Evolutionary conservation across 2,797 vertebrate genomes (phyloP).

Genomic region (Eurystomus glaucurus): DNA sequence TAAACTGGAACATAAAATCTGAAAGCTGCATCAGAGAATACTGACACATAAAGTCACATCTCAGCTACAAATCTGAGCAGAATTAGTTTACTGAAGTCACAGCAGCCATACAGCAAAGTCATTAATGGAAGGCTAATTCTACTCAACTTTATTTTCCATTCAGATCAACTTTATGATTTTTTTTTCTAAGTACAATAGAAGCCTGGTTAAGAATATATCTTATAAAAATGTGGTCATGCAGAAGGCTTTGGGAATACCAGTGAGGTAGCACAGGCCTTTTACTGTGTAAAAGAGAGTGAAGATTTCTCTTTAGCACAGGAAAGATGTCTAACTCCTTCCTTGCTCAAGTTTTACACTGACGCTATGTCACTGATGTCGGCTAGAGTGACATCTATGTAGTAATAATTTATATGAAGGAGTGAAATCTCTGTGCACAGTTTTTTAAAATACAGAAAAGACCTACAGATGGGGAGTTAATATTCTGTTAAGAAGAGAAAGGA

Average conservation of each 20-base stretch:
- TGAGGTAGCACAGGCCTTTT: neutral
- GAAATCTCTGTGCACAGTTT: neutral
- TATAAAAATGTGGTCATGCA: neutral
- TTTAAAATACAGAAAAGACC: neutral
- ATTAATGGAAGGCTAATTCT: neutral
- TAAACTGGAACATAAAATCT: neutral
- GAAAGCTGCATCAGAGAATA: neutral
- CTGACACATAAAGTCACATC: neutral
- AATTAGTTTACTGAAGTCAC: neutral
- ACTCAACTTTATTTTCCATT: neutral
- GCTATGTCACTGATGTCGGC: neutral
- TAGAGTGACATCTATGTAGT: neutral
- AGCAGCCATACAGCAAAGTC: neutral
- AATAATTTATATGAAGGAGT: neutral
- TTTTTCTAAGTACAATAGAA: accelerated
- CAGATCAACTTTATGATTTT: accelerated
- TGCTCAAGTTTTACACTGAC: neutral
- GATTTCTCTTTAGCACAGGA: neutral
- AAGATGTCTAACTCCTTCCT: neutral
- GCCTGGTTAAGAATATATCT: neutral
- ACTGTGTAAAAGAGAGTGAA: neutral
- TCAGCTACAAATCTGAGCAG: neutral
- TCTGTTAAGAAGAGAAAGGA: neutral
- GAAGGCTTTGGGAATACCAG: neutral
- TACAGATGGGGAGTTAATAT: neutral